Percentiles rank a stretch among this genome's conserved stretches.
Evolutionary conservation across 2,797 vertebrate species (phyloP).

Genomic region (Gephyroberyx darwinii): DNA sequence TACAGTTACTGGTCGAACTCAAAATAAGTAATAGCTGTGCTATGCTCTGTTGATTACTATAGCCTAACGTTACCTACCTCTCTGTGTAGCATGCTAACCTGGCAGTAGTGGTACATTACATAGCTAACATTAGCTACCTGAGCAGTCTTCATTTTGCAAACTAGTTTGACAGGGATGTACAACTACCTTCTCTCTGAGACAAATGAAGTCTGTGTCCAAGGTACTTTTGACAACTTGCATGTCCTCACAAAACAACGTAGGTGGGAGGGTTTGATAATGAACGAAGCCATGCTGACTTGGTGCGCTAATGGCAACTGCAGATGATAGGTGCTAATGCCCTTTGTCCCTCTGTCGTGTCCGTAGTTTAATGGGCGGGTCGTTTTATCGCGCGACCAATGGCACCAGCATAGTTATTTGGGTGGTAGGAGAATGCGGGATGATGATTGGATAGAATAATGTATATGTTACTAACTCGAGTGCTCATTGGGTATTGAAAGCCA

Average conservation of each 20-base stretch:
- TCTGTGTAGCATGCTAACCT: background rate
- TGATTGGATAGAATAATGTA: slow-evolving; percentile 68
- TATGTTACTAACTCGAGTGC: background rate
- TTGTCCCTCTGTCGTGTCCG: slow-evolving; percentile 60
- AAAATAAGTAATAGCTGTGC: no score
- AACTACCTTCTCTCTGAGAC: slow-evolving; percentile 71
- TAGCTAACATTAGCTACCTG: background rate
- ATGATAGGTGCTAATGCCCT: fast-evolving
- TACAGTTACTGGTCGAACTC: no score
- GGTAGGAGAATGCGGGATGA: background rate
- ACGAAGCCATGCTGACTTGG: slow-evolving; percentile 62
- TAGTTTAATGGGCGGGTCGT: slow-evolving; percentile 59
- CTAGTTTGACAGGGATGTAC: background rate
- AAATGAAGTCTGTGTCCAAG: slow-evolving; percentile 26
- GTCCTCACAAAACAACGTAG: slow-evolving; percentile 54
- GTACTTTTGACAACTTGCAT: slow-evolving; percentile 38
- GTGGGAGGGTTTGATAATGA: slow-evolving; percentile 53
- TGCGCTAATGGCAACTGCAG: slow-evolving; percentile 15
- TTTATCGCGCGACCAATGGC: slow-evolving; percentile 68
- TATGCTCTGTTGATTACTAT: no score
- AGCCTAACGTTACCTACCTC: background rate
- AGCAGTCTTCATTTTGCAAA: background rate
- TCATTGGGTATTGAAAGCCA: slow-evolving; percentile 67
- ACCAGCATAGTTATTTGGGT: slow-evolving; percentile 23
- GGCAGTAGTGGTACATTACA: background rate